phyloP scores from a whole-genome alignment of 2,797 vertebrate species.

The Lophius americanus region DNA sequence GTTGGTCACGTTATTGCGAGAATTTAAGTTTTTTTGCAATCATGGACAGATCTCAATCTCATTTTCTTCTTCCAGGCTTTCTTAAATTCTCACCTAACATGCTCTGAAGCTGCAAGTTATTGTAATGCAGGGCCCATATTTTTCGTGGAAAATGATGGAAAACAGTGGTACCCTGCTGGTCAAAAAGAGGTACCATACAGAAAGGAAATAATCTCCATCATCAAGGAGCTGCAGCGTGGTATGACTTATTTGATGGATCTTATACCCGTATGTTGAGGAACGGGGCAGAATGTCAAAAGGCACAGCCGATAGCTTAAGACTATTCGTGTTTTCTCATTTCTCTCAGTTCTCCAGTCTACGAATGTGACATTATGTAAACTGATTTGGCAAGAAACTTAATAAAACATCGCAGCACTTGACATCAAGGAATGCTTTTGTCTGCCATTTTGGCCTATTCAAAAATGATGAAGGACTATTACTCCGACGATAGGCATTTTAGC shows the following conservation, averaged over 20 bases:
- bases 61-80: not conserved
- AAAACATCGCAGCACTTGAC: conserved; percentile 38
- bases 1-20: too few species aligned
- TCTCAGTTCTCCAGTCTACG: conserved; percentile 18
- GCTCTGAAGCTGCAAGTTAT: not conserved
- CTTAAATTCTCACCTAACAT: not conserved
- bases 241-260: not conserved
- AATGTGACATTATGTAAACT: conserved; percentile 50
- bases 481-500: conserved; percentile 24
- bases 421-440: conserved; percentile 50
- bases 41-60: too few species aligned
- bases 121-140: not conserved
- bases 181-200: too few species aligned
- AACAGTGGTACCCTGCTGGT: too few species aligned
- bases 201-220: too few species aligned
- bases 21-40: too few species aligned
- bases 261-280: conserved; percentile 7
- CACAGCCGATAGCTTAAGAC: conserved; percentile 12
- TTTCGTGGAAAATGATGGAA: too few species aligned
- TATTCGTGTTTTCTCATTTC: conserved; percentile 11
- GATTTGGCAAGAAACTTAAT: conserved; percentile 56
- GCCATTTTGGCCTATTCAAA: conserved; percentile 44
- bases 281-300: not conserved
- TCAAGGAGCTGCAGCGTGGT: too few species aligned
- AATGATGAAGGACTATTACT: conserved; percentile 41